phyloP scores from a whole-genome alignment of 1,140 invertebrate species.

The Caenorhabditis brenneri region DNA sequence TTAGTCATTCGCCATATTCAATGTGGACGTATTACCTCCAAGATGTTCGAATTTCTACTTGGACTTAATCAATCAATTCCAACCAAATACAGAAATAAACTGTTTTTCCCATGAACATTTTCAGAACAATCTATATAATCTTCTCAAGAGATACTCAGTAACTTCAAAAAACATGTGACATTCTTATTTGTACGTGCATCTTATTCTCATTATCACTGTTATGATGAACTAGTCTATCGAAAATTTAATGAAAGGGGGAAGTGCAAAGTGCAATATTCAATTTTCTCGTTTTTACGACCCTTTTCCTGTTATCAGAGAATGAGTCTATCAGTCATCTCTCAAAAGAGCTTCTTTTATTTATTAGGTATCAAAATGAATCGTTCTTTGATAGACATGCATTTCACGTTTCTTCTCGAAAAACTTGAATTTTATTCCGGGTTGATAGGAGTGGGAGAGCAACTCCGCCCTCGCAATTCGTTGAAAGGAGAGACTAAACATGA shows the following conservation, averaged over 20 bases:
- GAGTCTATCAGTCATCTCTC: slow-evolving; percentile 30
- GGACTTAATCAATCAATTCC: too few species aligned
- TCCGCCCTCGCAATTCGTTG: neutral
- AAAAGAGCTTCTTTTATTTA: neutral
- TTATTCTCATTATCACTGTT: neutral
- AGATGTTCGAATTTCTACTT: too few species aligned
- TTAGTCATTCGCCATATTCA: too few species aligned
- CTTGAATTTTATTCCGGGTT: slow-evolving; percentile 5
- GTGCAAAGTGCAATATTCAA: slow-evolving; percentile 16
- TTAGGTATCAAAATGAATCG: neutral
- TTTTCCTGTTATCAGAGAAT: neutral
- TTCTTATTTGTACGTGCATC: neutral
- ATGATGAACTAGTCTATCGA: neutral
- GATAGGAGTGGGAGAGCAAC: neutral
- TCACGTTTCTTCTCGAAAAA: neutral
- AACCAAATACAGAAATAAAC: too few species aligned
- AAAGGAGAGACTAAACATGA: neutral
- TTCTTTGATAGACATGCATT: slow-evolving; percentile 26
- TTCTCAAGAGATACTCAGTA: too few species aligned
- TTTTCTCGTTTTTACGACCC: neutral
- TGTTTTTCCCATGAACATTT: too few species aligned
- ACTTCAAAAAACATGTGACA: too few species aligned
- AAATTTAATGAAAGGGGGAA: neutral
- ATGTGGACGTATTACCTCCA: too few species aligned
- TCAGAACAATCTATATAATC: too few species aligned